Conservation (phyloP, 2,888 invertebrate genomes). For the Agrilus mali region DNA sequence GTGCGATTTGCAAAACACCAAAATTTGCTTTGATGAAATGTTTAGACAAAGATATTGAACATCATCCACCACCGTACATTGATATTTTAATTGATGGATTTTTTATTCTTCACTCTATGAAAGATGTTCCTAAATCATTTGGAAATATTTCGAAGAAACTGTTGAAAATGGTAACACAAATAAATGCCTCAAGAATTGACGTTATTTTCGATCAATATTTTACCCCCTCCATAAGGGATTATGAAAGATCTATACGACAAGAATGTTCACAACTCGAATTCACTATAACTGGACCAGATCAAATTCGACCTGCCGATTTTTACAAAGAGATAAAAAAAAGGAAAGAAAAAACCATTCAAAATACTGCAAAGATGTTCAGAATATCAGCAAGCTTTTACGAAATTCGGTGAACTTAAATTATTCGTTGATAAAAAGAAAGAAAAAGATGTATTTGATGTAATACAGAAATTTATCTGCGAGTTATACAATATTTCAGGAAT, state of each 20-base stretch:
- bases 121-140: constrained; percentile 1
- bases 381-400: constrained; percentile 9
- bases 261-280: background rate
- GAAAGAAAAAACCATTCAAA: constrained; percentile 12
- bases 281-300: constrained; percentile 8
- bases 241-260: constrained; percentile 1
- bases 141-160: constrained; percentile 7
- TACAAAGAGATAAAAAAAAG: constrained; percentile 9
- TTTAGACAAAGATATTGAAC: too few species aligned
- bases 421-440: constrained; percentile 2
- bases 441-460: background rate
- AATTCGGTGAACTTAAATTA: too few species aligned
- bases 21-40: too few species aligned
- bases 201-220: constrained; percentile 8
- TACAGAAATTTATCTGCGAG: constrained; percentile 4
- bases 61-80: too few species aligned
- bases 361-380: constrained; percentile 9
- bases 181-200: constrained; percentile 3
- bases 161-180: constrained; percentile 4
- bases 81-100: too few species aligned
- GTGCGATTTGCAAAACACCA: too few species aligned
- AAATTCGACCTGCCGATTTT: constrained; percentile 13
- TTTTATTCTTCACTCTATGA: too few species aligned
- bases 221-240: constrained; percentile 5
- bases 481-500: constrained; percentile 3